phyloP scores from a whole-genome alignment of 2,797 vertebrate genomes.

The Myiothlypis coronata region DNA sequence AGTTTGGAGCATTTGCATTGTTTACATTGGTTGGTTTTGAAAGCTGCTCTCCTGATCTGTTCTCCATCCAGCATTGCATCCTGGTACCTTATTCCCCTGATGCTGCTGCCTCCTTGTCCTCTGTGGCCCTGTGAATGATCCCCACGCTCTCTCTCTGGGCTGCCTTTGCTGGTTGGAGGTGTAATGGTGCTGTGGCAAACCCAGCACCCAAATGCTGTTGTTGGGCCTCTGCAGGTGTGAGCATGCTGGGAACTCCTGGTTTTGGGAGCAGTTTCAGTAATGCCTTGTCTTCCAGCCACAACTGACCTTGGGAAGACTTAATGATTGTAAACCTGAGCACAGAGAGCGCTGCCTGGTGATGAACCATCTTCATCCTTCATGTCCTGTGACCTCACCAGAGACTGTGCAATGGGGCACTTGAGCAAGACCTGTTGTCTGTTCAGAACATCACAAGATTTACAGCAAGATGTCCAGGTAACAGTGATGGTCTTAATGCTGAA shows the following conservation, averaged over 20 bases:
- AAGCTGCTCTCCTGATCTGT: neutral
- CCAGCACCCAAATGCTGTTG: neutral
- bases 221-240: neutral
- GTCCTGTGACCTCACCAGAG: neutral
- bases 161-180: neutral
- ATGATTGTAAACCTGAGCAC: neutral
- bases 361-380: rapidly evolving
- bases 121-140: neutral
- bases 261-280: neutral
- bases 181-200: neutral
- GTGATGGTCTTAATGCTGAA: rapidly evolving
- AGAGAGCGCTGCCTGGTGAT: neutral
- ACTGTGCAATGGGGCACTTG: neutral
- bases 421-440: neutral
- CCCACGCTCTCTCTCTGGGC: rapidly evolving
- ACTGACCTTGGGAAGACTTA: neutral
- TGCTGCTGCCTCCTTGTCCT: neutral
- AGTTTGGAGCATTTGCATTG: neutral
- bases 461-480: neutral
- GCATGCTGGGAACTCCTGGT: rapidly evolving
- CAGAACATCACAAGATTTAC: neutral
- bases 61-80: neutral
- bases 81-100: neutral
- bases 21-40: neutral
- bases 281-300: neutral